phyloP scores from a whole-genome alignment of 2,797 vertebrate genomes.

The Orestias chungarensis region DNA sequence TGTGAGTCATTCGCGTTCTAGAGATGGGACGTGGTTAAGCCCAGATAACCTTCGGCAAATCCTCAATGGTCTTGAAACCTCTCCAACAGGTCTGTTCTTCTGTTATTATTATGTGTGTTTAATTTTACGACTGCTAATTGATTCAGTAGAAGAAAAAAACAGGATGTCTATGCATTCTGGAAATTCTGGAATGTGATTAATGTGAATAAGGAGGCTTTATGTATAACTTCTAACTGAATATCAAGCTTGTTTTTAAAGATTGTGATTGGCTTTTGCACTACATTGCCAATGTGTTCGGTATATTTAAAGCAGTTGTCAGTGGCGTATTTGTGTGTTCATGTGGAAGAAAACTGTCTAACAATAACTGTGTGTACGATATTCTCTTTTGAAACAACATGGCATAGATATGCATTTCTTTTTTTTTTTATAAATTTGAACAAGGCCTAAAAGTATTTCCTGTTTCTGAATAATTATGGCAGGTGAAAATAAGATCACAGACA shows the following conservation, averaged over 20 bases:
- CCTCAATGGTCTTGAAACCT: slow-evolving; percentile 86
- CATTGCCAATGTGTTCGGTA: too few relatives aligned
- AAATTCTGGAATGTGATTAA: neutral
- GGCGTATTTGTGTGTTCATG: too few relatives aligned
- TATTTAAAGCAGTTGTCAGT: too few relatives aligned
- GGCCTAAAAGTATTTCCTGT: neutral
- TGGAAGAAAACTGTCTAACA: too few relatives aligned
- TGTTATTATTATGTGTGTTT: slow-evolving; percentile 14
- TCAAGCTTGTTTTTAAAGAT: too few relatives aligned
- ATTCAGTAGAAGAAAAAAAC: neutral
- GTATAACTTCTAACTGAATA: too few relatives aligned
- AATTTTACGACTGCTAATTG: slow-evolving; percentile 8
- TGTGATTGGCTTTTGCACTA: too few relatives aligned
- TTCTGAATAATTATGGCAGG: neutral
- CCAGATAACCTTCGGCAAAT: slow-evolving; percentile 90
- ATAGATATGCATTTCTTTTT: too few relatives aligned
- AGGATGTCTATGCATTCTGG: neutral
- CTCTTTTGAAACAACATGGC: too few relatives aligned
- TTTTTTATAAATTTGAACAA: too few relatives aligned
- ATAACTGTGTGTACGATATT: too few relatives aligned
- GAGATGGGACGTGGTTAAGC: slow-evolving; percentile 92
- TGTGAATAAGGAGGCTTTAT: too few relatives aligned
- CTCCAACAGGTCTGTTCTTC: slow-evolving; percentile 82
- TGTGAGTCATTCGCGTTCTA: slow-evolving; percentile 90
- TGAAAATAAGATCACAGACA: neutral